Evolutionary conservation across 2,888 invertebrate genomes (phyloP).

Genomic region (Heterodera filipjevi): DNA sequence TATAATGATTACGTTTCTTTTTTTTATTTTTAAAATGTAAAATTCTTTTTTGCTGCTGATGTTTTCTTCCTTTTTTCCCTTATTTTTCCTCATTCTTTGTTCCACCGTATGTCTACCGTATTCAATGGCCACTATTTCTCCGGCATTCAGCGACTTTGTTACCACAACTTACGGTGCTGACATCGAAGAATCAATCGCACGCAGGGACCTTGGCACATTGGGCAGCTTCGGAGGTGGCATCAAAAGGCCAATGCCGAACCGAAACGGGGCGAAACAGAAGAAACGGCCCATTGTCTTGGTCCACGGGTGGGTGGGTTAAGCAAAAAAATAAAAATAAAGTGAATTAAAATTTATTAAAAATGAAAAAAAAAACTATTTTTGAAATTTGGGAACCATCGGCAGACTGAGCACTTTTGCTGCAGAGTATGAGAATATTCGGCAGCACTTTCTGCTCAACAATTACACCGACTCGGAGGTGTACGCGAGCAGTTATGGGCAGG

Average conservation of each 20-base stretch:
- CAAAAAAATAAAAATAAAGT: no score
- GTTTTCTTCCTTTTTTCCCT: not conserved
- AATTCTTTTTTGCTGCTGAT: no score
- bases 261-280: not conserved
- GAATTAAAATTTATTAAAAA: no score
- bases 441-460: constrained; percentile 35
- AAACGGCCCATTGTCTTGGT: constrained; percentile 12
- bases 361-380: constrained; percentile 17
- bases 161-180: constrained; percentile 19
- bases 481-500: constrained; percentile 54
- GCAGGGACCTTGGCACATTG: constrained; percentile 36
- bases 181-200: constrained; percentile 29
- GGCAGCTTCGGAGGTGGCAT: constrained; percentile 39
- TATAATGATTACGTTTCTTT: no score
- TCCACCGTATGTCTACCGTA: not conserved
- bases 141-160: constrained; percentile 25
- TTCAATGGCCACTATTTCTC: constrained; percentile 17
- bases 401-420: constrained; percentile 39
- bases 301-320: not conserved
- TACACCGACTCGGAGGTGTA: constrained; percentile 42
- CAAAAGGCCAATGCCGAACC: not conserved
- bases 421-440: constrained; percentile 30
- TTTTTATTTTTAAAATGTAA: no score
- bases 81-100: not conserved
- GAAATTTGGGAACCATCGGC: constrained; percentile 13